These are phyloP conservation scores for Pyrocephalus nanus DNA, from an alignment of 2,797 vertebrate genomes.

Conservation along the genomic window DNA sequence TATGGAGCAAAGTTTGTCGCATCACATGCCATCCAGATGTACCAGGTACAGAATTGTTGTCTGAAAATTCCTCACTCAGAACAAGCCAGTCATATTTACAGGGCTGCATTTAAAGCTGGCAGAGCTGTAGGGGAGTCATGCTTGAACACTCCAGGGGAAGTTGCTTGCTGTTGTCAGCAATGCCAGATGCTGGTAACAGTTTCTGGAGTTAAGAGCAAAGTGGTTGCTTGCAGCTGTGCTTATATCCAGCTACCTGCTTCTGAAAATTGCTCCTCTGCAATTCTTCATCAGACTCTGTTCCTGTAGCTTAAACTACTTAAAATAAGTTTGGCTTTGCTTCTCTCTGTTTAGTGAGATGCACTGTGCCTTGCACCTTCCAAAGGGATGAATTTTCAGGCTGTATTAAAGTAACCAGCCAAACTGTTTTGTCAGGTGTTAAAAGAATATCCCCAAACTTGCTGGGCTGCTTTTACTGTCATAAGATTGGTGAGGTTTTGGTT, in stretches of 20 bases:
- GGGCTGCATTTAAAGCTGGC: not conserved
- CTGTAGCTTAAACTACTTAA: not conserved
- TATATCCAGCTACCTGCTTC: not conserved
- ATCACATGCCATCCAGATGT: conserved; percentile 94
- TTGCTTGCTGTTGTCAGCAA: not conserved
- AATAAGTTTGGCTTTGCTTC: not conserved
- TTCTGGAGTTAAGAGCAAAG: not conserved
- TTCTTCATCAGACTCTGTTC: not conserved
- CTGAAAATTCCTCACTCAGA: not conserved
- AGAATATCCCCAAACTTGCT: not conserved
- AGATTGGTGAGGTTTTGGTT: not conserved
- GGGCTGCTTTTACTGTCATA: not conserved
- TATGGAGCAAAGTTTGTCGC: conserved; percentile 95
- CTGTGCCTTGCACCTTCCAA: not conserved
- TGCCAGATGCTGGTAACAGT: not conserved
- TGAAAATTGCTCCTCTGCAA: not conserved
- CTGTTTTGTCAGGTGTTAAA: not conserved
- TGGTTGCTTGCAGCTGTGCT: not conserved
- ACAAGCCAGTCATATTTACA: not conserved
- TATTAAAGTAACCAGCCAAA: not conserved
- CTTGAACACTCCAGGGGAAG: not conserved
- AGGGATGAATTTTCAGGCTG: not conserved
- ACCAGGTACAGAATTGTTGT: conserved; percentile 79
- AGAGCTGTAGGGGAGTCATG: not conserved
- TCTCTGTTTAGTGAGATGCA: not conserved